Conservation (phyloP, 2,113 vertebrate species). For the Tychaedon coryphoeus region DNA sequence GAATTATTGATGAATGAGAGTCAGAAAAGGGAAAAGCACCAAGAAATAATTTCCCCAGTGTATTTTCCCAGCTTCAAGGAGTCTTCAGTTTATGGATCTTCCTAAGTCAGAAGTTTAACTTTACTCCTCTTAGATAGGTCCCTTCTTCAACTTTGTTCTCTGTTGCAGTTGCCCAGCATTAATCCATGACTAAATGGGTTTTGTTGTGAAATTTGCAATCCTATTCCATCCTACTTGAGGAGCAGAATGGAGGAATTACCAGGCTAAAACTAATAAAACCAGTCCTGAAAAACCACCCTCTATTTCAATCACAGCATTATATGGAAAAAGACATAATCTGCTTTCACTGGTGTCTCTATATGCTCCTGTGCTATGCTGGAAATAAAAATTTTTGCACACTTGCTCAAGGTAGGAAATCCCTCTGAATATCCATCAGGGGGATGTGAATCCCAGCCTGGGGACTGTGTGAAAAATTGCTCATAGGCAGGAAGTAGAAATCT, state of each 20-base stretch:
- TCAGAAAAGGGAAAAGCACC: neutral
- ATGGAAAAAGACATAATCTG: neutral
- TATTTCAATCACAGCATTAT: neutral
- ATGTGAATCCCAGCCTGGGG: neutral
- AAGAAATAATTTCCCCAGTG: neutral
- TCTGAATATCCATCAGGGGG: neutral
- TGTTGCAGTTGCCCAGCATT: neutral
- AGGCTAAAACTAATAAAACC: neutral
- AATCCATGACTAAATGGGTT: neutral
- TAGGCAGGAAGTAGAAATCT: neutral
- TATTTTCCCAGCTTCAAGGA: neutral
- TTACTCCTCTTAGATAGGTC: neutral
- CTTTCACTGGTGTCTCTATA: neutral
- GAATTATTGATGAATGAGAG: neutral
- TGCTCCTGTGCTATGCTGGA: neutral
- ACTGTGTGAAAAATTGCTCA: neutral
- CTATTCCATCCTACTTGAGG: neutral
- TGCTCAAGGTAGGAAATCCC: neutral
- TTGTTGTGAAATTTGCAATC: neutral
- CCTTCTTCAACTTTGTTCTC: neutral
- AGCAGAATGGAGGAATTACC: neutral
- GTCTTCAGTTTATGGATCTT: neutral
- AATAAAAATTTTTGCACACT: neutral
- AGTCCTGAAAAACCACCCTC: neutral
- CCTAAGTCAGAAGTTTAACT: neutral